phyloP scores from a whole-genome alignment of 1,140 invertebrate genomes.

The Galleria mellonella region DNA sequence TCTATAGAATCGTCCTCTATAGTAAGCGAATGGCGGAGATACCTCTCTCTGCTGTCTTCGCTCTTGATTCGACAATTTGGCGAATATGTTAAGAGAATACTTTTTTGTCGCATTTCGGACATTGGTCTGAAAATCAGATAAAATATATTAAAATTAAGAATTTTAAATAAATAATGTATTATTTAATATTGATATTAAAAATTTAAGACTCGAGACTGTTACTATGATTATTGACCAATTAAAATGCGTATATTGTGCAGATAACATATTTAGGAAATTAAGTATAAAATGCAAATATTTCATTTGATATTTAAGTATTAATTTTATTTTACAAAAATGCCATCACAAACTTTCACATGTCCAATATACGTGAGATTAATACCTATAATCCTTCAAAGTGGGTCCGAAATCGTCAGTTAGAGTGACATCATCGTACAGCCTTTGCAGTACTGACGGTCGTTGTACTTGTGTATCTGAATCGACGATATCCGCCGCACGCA shows the following conservation, averaged over 20 bases:
- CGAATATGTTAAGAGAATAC: constrained; percentile 24
- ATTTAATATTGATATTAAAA: too few species aligned
- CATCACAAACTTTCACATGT: too few species aligned
- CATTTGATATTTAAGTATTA: too few species aligned
- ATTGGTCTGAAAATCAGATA: constrained; percentile 18
- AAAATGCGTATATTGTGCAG: too few species aligned
- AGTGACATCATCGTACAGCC: constrained; percentile 31
- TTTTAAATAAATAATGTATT: too few species aligned
- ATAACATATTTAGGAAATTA: too few species aligned
- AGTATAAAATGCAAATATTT: too few species aligned
- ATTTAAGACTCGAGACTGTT: too few species aligned
- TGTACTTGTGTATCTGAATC: constrained; percentile 24
- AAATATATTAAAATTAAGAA: not conserved
- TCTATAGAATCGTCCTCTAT: constrained; percentile 27
- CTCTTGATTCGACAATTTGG: constrained; percentile 19
- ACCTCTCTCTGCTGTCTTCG: constrained; percentile 23
- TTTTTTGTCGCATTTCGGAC: constrained; percentile 17
- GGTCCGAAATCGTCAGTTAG: constrained; percentile 21
- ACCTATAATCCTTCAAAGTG: constrained; percentile 48
- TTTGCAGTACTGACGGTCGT: constrained; percentile 27
- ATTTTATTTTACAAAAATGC: too few species aligned
- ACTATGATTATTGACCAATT: too few species aligned
- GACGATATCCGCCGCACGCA: constrained; percentile 1
- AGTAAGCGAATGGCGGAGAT: constrained; percentile 19
- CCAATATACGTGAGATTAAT: too few species aligned